Conservation (phyloP, 2,888 invertebrate genomes). For the Pemphredon lugubris region DNA sequence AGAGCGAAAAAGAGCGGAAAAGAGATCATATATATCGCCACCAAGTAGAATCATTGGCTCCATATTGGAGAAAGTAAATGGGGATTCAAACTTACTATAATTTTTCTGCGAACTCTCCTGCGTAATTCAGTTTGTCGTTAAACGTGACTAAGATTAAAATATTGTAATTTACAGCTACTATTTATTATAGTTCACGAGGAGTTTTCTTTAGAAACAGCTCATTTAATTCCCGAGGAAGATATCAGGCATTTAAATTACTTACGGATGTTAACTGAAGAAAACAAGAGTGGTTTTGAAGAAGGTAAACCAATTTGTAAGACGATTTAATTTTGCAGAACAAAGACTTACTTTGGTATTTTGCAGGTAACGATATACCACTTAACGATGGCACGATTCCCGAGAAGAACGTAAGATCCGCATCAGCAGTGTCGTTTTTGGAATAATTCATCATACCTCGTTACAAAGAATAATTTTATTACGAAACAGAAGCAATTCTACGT, state of each 20-base stretch:
- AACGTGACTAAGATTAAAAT: too few relatives aligned
- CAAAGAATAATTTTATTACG: constrained; percentile 14
- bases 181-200: constrained; percentile 72
- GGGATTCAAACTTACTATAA: background rate
- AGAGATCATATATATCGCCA: constrained; percentile 59
- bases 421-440: background rate
- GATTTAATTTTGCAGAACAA: too few relatives aligned
- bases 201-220: constrained; percentile 65
- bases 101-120: too few relatives aligned
- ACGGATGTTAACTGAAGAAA: constrained; percentile 45
- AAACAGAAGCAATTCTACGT: constrained; percentile 3
- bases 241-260: constrained; percentile 64
- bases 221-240: constrained; percentile 66
- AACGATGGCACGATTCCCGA: too few relatives aligned
- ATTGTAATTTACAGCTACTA: constrained; percentile 73
- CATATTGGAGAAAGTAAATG: constrained; percentile 68
- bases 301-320: background rate
- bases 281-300: background rate
- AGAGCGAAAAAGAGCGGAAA: constrained; percentile 52
- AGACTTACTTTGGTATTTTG: too few relatives aligned
- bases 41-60: constrained; percentile 55
- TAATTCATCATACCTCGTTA: background rate
- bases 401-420: background rate
- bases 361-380: too few relatives aligned
- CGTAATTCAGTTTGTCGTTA: too few relatives aligned